Percentiles rank a stretch among this genome's conserved stretches.
These are phyloP conservation scores for Watsonalla cultraria DNA, from an alignment of 2,888 invertebrate species.

Conservation along the genomic window DNA sequence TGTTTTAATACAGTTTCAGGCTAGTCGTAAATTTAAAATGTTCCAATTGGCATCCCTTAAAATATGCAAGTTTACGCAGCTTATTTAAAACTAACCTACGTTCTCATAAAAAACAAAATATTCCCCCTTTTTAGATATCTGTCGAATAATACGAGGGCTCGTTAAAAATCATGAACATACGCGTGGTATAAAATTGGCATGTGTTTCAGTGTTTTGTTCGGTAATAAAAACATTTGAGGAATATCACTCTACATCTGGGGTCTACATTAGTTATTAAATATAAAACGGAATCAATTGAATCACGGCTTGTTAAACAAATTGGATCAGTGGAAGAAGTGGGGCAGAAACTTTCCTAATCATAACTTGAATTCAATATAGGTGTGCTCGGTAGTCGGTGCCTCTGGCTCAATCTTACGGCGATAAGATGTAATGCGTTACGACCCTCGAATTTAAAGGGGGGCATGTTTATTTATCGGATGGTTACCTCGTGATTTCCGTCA, in stretches of 20 bases:
- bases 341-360: slow-evolving; percentile 55
- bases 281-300: slow-evolving; percentile 13
- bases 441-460: slow-evolving; percentile 46
- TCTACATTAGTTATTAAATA: neutral
- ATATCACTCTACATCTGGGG: neutral
- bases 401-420: slow-evolving; percentile 45
- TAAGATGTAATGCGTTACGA: slow-evolving; percentile 18
- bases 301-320: slow-evolving; percentile 21
- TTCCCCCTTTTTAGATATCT: neutral
- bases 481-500: slow-evolving; percentile 54
- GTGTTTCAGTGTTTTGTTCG: slow-evolving; percentile 37
- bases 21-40: slow-evolving; percentile 15
- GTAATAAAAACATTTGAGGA: slow-evolving; percentile 19
- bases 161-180: slow-evolving; percentile 32
- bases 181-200: slow-evolving; percentile 46
- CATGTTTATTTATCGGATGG: slow-evolving; percentile 64
- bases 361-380: slow-evolving; percentile 60
- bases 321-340: slow-evolving; percentile 29
- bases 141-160: slow-evolving; percentile 27
- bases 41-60: slow-evolving; percentile 3
- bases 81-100: too few relatives aligned
- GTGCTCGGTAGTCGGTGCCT: slow-evolving; percentile 44
- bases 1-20: slow-evolving; percentile 7
- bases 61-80: too few relatives aligned
- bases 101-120: too few relatives aligned